Evolutionary conservation across 1,140 invertebrate genomes (phyloP).

Genomic region (Chrysomallon squamiferum): DNA sequence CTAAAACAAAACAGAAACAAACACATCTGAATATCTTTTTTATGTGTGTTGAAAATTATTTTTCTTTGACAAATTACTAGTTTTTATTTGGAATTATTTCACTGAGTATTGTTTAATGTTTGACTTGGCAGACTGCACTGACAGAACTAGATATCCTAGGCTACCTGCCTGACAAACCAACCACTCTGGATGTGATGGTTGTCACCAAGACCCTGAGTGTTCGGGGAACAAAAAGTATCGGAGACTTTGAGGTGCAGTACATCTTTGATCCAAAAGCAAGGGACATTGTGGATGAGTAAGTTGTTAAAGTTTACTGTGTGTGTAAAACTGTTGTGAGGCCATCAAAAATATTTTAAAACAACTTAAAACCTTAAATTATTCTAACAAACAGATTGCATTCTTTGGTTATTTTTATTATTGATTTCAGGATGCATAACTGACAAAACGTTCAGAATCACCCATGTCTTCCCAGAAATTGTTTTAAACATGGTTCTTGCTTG

Average conservation of each 20-base stretch:
- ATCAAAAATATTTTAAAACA: too few relatives aligned
- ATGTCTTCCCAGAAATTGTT: too few relatives aligned
- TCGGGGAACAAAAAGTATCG: slow-evolving; percentile 64
- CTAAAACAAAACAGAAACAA: too few relatives aligned
- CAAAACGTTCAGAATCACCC: too few relatives aligned
- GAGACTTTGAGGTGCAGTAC: slow-evolving; percentile 67
- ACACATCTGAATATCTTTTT: not conserved
- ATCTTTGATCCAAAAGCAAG: slow-evolving; percentile 63
- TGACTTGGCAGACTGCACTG: slow-evolving; percentile 24
- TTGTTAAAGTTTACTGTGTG: too few relatives aligned
- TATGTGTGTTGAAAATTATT: not conserved
- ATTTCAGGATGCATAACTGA: too few relatives aligned
- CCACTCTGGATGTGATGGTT: slow-evolving; percentile 65
- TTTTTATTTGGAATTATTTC: not conserved
- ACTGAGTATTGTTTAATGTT: not conserved
- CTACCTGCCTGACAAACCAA: slow-evolving; percentile 61
- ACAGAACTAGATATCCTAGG: slow-evolving; percentile 61
- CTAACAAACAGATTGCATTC: too few relatives aligned
- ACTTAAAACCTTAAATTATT: too few relatives aligned
- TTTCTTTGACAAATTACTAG: not conserved
- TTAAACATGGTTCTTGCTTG: too few relatives aligned
- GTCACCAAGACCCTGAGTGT: slow-evolving; percentile 66
- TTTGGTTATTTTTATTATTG: too few relatives aligned
- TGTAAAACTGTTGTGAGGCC: too few relatives aligned
- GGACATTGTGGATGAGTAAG: slow-evolving; percentile 64